Evolutionary conservation across 2,888 invertebrate genomes (phyloP).

Genomic region (Idaea dimidiata): DNA sequence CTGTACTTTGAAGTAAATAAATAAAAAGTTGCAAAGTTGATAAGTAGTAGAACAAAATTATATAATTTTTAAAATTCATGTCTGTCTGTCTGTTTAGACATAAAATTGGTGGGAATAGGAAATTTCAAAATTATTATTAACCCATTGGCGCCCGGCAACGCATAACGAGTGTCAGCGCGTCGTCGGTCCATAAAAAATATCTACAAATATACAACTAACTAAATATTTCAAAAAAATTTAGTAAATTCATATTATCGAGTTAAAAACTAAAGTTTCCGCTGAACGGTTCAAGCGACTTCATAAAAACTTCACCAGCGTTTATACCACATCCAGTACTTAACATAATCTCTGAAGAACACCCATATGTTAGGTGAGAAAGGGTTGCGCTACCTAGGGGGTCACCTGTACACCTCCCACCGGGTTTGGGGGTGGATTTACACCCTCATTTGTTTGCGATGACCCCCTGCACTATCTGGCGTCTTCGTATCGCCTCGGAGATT

Average conservation of each 20-base stretch:
- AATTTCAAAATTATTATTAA: too few relatives aligned
- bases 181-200: background rate
- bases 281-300: background rate
- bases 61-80: too few relatives aligned
- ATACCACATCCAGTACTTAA: slow-evolving; percentile 29
- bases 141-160: too few relatives aligned
- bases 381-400: slow-evolving; percentile 66
- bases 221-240: slow-evolving; percentile 3
- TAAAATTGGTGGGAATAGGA: too few relatives aligned
- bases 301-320: slow-evolving; percentile 5
- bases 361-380: slow-evolving; percentile 78
- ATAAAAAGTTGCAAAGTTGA: too few relatives aligned
- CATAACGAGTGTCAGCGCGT: too few relatives aligned
- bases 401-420: slow-evolving; percentile 30
- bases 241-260: background rate
- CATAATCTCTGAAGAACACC: slow-evolving; percentile 35
- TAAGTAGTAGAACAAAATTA: too few relatives aligned
- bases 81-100: too few relatives aligned
- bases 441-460: slow-evolving; percentile 86
- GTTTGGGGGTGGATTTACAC: slow-evolving; percentile 79
- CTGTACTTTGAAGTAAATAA: too few relatives aligned
- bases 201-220: too few relatives aligned
- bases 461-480: slow-evolving; percentile 73
- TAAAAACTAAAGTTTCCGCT: background rate
- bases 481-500: slow-evolving; percentile 62